Base-by-base conservation (phyloP, 2,113 vertebrate species). In the Myrmecophaga tridactyla region DNA sequence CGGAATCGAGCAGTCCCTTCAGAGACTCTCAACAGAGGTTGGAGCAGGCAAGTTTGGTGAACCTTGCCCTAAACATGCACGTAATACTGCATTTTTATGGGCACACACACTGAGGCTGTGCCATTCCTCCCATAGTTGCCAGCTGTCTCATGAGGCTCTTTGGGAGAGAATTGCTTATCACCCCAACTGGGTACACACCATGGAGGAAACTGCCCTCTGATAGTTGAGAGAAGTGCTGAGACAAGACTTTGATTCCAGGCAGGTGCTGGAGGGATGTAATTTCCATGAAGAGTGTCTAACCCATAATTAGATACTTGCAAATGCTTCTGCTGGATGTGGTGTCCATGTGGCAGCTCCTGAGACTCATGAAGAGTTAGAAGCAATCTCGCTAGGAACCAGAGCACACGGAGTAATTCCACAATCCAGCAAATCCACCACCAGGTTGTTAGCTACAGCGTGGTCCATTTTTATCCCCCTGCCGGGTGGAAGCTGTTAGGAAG, bases 121-220 rank as follows among this genome's bases (percentile, higher is more conserved):
- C 1, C 63, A 53, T 83, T 86, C 51, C 23, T 27, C 56, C 65
- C 67, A 39, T 0, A 27, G n/a, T 86, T 72, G 48, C 72, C 97
- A 96, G 96, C 94, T 97, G 95, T 94, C 96, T 91, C 12, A 0
- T 21, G n/a, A 51, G 23, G 85, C 46, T 90, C 13, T 86, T 78
- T 21, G 17, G 46, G 43, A n/a, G 29, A 89, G 88, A 97, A 96
- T 95, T 93, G 96, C 92, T 93, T 86, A 94, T 96, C 77, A 84
- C 43, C 78, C 96, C 95, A 94, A 95, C 77, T 96, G 95, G 75
- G 94, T 95, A 31, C 51, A 62, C 56, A 2, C 84, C 69, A 56
- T 4, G 58, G 39, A 94, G 72, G 77, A 39, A 90, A 95, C 96
- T 97, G 96, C 63, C 96, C 97, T 97, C 34, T 92, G 91, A 43